phyloP scores from a whole-genome alignment of 2,797 vertebrate genomes.

The Crocodylus rhombifer region DNA sequence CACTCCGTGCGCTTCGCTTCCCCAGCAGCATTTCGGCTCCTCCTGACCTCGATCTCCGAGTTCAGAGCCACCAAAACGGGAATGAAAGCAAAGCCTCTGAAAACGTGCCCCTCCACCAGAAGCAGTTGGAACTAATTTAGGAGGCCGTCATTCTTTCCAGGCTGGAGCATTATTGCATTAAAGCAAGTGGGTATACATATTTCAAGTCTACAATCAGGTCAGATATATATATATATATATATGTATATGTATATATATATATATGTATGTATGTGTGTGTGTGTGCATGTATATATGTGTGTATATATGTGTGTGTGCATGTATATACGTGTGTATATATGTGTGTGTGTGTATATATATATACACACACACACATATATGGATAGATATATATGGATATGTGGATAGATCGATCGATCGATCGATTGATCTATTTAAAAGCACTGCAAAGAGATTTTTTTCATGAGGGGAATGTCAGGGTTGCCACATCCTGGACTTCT shows the following conservation, averaged over 20 bases:
- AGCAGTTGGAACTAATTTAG: conserved; percentile 43
- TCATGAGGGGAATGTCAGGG: background rate
- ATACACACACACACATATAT: too few relatives aligned
- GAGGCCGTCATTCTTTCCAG: background rate
- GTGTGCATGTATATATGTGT: background rate
- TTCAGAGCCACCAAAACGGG: background rate
- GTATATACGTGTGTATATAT: too few relatives aligned
- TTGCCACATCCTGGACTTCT: accelerated
- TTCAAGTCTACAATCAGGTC: background rate
- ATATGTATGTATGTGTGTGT: background rate
- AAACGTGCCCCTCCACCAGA: background rate
- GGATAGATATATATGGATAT: too few relatives aligned
- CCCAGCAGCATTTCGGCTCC: accelerated
- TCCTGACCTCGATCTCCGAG: background rate
- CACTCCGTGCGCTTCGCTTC: background rate
- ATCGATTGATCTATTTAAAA: background rate
- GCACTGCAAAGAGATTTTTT: background rate
- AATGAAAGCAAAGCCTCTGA: background rate
- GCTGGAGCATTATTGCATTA: conserved; percentile 10
- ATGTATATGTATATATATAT: too few relatives aligned
- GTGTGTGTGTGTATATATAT: too few relatives aligned
- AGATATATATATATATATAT: background rate
- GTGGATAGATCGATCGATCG: too few relatives aligned
- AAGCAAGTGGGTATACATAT: background rate
- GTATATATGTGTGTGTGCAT: too few relatives aligned